phyloP scores from a whole-genome alignment of 1,140 invertebrate species.

The Brachionus asplanchnoidis region DNA sequence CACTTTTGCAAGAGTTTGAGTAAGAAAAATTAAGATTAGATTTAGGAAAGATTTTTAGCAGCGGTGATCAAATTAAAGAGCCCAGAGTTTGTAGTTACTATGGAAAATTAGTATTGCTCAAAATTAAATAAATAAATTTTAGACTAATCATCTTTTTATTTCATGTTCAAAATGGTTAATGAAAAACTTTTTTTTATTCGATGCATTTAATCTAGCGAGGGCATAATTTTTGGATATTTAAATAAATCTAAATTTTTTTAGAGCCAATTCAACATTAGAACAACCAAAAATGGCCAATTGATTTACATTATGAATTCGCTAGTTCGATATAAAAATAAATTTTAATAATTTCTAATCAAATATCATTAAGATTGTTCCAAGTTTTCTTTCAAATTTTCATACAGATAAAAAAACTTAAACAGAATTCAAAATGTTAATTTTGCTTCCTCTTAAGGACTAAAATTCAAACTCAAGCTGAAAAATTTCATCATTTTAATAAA shows the following conservation, averaged over 20 bases:
- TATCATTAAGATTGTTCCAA: neutral
- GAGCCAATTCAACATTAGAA: no score
- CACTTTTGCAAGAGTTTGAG: neutral
- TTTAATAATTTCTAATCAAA: conserved; percentile 27
- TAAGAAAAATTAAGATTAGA: neutral
- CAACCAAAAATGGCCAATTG: neutral
- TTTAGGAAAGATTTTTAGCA: neutral
- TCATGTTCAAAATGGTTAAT: neutral
- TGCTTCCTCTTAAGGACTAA: neutral
- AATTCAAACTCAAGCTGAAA: neutral
- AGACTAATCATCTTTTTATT: neutral
- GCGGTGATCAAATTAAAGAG: neutral
- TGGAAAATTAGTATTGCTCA: neutral
- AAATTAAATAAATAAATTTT: neutral
- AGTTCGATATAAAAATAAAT: neutral
- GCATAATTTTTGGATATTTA: no score
- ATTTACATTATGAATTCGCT: neutral
- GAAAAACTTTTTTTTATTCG: neutral
- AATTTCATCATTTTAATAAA: neutral
- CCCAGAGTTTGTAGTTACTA: neutral
- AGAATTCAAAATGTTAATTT: neutral
- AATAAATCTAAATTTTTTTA: no score
- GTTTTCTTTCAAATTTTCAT: neutral
- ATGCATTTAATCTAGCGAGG: neutral
- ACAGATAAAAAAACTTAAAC: neutral